Base-by-base conservation (phyloP, 2,888 invertebrate genomes). In the Proisotoma minuta region DNA sequence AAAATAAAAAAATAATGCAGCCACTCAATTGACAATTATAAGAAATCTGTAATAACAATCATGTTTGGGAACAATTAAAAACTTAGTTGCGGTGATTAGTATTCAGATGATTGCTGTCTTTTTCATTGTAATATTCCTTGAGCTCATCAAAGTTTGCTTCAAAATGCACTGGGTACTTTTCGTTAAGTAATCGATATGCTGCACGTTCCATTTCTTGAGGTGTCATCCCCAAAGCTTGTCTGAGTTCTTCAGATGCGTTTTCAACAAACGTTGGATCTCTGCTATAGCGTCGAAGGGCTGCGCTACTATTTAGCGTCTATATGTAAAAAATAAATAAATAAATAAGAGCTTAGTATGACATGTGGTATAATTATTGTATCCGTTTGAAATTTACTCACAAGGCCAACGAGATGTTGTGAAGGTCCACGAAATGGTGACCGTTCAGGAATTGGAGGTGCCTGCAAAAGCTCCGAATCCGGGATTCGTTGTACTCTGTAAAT, bases 121-220 rank as follows among this genome's bases (percentile, higher is more conserved):
- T 43, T 5, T 43, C 10, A 43, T 43, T n/a, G n/a, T n/a, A n/a
- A n/a, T 12, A 43, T 43, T 43, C 43, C 18, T 43, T 43, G 4
- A 43, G 15, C 18, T 43, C 43, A n/a, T 43, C 43, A 12, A 43
- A 20, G 18, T 43, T 15, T 34, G 54, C 56, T 26, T 56, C 40
- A n/a, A 56, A 56, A 23, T 56, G 56, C 2, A 56, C 56, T n/a
- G 56, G 56, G 20, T 24, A 56, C 22, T 56, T 56, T 43, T 56
- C 39, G n/a, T 56, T 56, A 5, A 56, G 40, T 20, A 56, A 3
- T 8, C 56, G 56, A 43, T 56, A 56, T 5, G 56, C 40, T 4
- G 56, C 40, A n/a, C 43, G 34, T 28, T 59, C 59, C 59, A 59
- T 59, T 24, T 59, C 59, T 5, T n/a, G n/a, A n/a, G 52, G 43